phyloP scores from a whole-genome alignment of 1,140 invertebrate genomes.

The Rhysida immarginata region DNA sequence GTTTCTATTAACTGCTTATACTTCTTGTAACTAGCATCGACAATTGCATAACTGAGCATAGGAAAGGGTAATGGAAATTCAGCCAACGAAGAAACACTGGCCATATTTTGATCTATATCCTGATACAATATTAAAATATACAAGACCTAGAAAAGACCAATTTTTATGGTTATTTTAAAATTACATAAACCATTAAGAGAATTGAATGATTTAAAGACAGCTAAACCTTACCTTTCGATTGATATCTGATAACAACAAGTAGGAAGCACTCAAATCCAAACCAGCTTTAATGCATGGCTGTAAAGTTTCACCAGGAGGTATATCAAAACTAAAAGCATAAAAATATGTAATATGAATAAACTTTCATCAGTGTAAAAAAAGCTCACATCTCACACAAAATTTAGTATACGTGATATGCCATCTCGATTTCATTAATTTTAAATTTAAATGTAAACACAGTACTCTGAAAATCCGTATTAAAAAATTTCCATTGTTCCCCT shows the following conservation, averaged over 20 bases:
- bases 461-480: too few species aligned
- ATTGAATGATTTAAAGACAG: constrained; percentile 20
- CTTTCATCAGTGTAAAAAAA: too few species aligned
- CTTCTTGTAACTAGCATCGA: constrained; percentile 45
- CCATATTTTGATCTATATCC: constrained; percentile 36
- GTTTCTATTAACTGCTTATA: constrained; percentile 17
- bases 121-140: constrained; percentile 59
- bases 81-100: constrained; percentile 48
- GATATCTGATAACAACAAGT: constrained; percentile 70
- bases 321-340: constrained; percentile 20
- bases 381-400: too few species aligned
- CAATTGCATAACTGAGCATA: constrained; percentile 68
- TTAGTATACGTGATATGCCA: too few species aligned
- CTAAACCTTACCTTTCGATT: constrained; percentile 36
- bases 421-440: too few species aligned
- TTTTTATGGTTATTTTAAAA: neutral
- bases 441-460: too few species aligned
- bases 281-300: constrained; percentile 48
- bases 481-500: too few species aligned
- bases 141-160: constrained; percentile 35
- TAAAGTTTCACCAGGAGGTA: constrained; percentile 15
- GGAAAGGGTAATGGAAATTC: constrained; percentile 68
- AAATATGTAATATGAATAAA: too few species aligned
- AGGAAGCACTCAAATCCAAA: constrained; percentile 63
- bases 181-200: constrained; percentile 9